phyloP scores from a whole-genome alignment of 2,888 invertebrate species.

The Lasioglossum oenotherae region DNA sequence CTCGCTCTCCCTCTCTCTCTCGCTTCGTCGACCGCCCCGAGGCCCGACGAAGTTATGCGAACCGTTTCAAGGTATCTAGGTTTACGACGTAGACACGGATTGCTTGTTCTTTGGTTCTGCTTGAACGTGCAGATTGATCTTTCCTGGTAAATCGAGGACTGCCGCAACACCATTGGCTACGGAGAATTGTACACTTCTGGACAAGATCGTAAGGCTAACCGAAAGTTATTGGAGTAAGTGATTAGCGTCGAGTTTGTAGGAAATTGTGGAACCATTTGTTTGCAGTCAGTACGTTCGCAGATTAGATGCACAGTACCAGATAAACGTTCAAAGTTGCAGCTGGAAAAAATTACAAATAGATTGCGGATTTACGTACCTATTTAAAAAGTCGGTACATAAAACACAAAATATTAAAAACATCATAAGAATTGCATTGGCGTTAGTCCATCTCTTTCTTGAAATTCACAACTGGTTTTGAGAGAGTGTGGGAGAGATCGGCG shows the following conservation, averaged over 20 bases:
- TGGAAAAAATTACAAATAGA: neutral
- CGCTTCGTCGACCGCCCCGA: neutral
- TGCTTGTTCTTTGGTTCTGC: constrained; percentile 8
- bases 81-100: constrained; percentile 11
- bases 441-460: neutral
- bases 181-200: neutral
- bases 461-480: neutral
- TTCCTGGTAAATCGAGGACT: neutral
- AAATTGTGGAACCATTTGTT: neutral
- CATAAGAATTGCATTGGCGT: neutral
- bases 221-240: neutral
- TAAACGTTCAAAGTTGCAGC: neutral
- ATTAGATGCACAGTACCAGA: neutral
- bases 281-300: neutral
- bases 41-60: neutral
- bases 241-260: neutral
- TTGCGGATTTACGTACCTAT: neutral
- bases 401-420: neutral
- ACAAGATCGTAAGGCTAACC: neutral
- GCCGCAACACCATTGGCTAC: neutral
- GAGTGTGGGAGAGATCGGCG: neutral
- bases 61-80: constrained; percentile 11
- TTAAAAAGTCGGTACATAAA: neutral
- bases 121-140: neutral
- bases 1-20: neutral